phyloP scores from a whole-genome alignment of 2,888 invertebrate species.

The Diachrysia chrysitis region DNA sequence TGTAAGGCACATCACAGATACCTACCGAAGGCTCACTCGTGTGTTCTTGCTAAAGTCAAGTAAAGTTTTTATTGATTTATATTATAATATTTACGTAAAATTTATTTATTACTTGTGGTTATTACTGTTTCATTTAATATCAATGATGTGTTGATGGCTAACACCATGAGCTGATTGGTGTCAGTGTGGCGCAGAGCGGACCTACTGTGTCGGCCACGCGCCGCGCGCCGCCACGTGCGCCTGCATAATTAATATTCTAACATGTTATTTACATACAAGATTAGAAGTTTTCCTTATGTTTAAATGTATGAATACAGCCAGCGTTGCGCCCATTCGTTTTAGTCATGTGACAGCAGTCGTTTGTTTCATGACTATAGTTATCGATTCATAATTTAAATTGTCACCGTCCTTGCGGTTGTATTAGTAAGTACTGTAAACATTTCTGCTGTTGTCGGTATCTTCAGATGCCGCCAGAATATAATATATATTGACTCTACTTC shows the following conservation, averaged over 20 bases:
- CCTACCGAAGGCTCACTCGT: background rate
- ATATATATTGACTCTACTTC: no score
- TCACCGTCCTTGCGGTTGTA: background rate
- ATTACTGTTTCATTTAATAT: background rate
- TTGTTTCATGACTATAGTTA: background rate
- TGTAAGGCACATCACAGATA: background rate
- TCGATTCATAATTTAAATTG: background rate
- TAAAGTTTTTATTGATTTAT: no score
- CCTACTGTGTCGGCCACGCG: background rate
- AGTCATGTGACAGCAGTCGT: background rate
- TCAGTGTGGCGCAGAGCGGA: background rate
- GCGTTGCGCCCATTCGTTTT: background rate
- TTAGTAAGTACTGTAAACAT: background rate
- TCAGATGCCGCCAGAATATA: no score
- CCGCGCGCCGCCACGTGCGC: constrained; percentile 5
- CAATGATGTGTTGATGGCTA: background rate
- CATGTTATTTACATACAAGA: constrained; percentile 14
- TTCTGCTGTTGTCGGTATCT: no score
- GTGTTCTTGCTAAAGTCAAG: background rate
- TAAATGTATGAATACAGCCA: constrained; percentile 5
- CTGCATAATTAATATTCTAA: constrained; percentile 18
- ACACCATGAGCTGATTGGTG: background rate
- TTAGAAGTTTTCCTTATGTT: constrained; percentile 18
- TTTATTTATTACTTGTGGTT: background rate
- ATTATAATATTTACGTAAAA: background rate